Evolutionary conservation across 2,797 vertebrate species (phyloP).

Genomic region (Salmo trutta): DNA sequence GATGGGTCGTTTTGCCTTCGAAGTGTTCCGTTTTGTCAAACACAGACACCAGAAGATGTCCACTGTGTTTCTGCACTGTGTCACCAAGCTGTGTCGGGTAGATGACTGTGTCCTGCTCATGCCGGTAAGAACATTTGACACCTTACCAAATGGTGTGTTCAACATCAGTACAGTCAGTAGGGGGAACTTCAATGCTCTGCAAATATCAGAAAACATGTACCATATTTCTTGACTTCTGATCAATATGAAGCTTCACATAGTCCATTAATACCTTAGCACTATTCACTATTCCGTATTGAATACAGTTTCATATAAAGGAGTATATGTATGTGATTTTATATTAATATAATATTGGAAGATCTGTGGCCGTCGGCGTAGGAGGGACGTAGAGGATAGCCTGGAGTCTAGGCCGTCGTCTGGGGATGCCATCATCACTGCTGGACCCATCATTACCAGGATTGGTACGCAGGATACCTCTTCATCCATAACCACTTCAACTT

Average conservation of each 20-base stretch:
- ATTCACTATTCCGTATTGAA: background rate
- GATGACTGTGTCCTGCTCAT: conserved; percentile 92
- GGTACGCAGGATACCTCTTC: conserved; percentile 70
- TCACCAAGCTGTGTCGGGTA: conserved; percentile 92
- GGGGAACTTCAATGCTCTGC: background rate
- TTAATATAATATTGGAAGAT: conserved; percentile 72
- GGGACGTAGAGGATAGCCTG: conserved; percentile 68
- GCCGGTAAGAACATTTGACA: conserved; percentile 78
- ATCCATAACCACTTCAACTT: background rate
- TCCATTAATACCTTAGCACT: background rate
- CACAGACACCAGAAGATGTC: conserved; percentile 99
- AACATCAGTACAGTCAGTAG: background rate
- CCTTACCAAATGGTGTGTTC: background rate
- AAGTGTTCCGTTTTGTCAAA: conserved; percentile 97
- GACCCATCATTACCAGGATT: conserved; percentile 94
- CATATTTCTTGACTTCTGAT: background rate
- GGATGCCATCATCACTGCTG: conserved; percentile 88
- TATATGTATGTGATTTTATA: background rate
- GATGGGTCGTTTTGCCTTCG: conserved; percentile 94
- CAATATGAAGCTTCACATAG: background rate
- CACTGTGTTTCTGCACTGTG: conserved; percentile 94
- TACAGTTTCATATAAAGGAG: background rate
- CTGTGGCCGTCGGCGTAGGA: conserved; percentile 86
- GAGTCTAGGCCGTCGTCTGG: conserved; percentile 78
- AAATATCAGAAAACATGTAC: background rate